Evolutionary conservation across 2,888 invertebrate species (phyloP), one percentile per base, ranked within the genome.

Genomic region (Oegoconia quadripuncta): DNA sequence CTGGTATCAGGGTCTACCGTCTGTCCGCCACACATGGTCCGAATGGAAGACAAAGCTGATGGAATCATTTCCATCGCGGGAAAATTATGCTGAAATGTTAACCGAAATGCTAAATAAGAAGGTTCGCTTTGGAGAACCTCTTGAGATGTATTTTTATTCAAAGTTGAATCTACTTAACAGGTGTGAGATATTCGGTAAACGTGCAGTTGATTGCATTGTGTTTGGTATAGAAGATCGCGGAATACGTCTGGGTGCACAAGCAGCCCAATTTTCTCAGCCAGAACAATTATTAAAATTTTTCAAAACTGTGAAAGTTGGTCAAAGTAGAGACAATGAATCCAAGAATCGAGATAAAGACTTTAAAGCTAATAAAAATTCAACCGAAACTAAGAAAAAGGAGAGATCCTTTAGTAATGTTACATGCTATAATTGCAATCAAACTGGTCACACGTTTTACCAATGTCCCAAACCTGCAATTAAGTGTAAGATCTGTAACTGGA

Each of bases 161-260:
- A 54, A 51, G 20, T 22, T 48, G 7, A 23, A 34, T 15, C 18
- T 47, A 8, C 5, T 53, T 4, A 50, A 49, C 13, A 44, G 38
- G 26, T 45, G 42, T 18, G 41, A 43, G 11, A 35, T 49, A 12
- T 25, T 23, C 4, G 51, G 43, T 3, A 46, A 37, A 9, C 48
- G 48, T 0, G 54, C 54, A 0, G 52, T 48, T 2, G 53, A 53
- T 3, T 56, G 56, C 26, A 44, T 53, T 3, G 49, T 52, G 20
- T 0, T n/a, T n/a, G n/a, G n/a, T n/a, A n/a, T n/a, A n/a, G n/a
- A n/a, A n/a, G n/a, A n/a, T n/a, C n/a, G n/a, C n/a, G n/a, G n/a
- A n/a, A n/a, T n/a, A n/a, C n/a, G n/a, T n/a, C n/a, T n/a, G n/a
- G 38, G 54, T 11, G 51, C 48, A 8, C 20, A 44, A 16, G 44